Percentiles rank a stretch among this genome's conserved stretches.
Conservation (phyloP, 2,888 invertebrate species). For the Pyralis farinalis region DNA sequence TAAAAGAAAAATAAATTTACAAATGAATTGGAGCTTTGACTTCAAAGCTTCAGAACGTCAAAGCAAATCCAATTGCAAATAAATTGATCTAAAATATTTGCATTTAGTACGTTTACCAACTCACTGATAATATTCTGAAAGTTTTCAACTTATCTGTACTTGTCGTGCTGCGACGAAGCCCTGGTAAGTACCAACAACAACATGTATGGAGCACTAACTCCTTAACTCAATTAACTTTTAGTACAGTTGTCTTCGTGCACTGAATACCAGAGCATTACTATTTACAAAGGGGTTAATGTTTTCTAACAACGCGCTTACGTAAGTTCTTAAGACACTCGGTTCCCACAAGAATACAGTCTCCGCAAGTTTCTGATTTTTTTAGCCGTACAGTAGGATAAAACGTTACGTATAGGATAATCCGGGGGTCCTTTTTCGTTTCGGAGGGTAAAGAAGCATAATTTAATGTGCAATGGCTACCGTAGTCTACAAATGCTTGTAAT, state of each 20-base stretch:
- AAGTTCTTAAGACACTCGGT: not conserved
- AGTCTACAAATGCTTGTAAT: too few species aligned
- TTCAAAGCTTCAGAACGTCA: too few species aligned
- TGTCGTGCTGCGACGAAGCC: not conserved
- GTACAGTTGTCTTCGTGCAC: conserved; percentile 18
- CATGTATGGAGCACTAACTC: conserved; percentile 14
- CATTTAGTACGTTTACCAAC: not conserved
- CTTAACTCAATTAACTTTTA: conserved; percentile 29
- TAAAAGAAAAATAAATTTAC: too few species aligned
- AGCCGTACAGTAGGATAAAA: too few species aligned
- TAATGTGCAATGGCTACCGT: too few species aligned
- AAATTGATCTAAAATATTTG: not conserved
- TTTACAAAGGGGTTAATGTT: not conserved
- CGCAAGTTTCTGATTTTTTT: too few species aligned
- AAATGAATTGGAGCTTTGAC: too few species aligned
- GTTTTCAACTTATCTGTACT: not conserved
- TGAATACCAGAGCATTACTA: conserved; percentile 14
- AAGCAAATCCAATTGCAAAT: too few species aligned
- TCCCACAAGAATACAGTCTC: too few species aligned
- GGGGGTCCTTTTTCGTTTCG: too few species aligned
- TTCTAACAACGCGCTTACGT: not conserved
- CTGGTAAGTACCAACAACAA: conserved; percentile 1
- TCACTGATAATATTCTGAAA: not conserved
- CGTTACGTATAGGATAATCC: too few species aligned
- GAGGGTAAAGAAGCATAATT: too few species aligned